phyloP scores from a whole-genome alignment of 2,888 invertebrate species.

The Apodemia mormo region DNA sequence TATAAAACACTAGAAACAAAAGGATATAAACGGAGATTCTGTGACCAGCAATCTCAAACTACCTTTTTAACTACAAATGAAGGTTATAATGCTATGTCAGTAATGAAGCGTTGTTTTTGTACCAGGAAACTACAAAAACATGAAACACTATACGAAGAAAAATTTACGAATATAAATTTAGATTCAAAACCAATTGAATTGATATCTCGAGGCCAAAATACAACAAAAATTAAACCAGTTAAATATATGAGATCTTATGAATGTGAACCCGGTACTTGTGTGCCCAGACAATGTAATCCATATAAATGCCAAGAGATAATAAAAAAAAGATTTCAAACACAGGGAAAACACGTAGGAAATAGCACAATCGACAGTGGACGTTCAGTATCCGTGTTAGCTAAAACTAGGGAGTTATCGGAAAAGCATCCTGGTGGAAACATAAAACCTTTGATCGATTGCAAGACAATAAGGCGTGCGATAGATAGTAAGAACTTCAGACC shows the following conservation, averaged over 20 bases:
- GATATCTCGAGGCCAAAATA: conserved; percentile 29
- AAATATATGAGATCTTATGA: conserved; percentile 43
- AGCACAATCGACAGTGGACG: not conserved
- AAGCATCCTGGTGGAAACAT: not conserved
- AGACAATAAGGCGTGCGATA: not conserved
- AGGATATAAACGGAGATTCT: not conserved
- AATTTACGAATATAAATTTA: conserved; percentile 18
- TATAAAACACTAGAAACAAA: not conserved
- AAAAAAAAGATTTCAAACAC: not conserved
- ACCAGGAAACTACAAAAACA: conserved; percentile 25
- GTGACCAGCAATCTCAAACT: not conserved
- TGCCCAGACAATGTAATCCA: conserved; percentile 48
- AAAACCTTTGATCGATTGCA: not conserved
- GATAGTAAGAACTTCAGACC: not conserved
- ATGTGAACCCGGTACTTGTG: conserved; percentile 47
- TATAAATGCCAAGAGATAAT: conserved; percentile 33
- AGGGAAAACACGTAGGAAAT: not conserved
- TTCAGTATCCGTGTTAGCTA: not conserved
- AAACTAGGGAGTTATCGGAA: not conserved
- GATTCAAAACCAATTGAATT: conserved; percentile 32
- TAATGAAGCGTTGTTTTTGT: conserved; percentile 30
- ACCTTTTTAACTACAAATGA: not conserved
- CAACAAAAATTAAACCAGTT: not conserved
- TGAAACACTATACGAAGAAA: not conserved
- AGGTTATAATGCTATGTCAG: not conserved